Evolutionary conservation across 2,113 vertebrate species (phyloP).

Genomic region (Eudyptes chrysolophus): DNA sequence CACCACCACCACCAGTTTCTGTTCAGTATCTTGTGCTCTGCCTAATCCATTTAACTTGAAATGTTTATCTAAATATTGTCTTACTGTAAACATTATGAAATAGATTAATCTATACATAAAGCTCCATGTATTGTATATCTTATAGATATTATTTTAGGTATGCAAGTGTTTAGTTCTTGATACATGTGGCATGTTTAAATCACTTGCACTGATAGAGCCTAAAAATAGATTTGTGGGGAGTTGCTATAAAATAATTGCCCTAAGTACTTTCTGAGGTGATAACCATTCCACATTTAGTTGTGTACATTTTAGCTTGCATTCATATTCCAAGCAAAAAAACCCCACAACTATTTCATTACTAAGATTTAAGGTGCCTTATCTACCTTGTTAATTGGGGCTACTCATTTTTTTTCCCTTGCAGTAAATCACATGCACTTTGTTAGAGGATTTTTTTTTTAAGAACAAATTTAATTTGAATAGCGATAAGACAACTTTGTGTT

Average conservation of each 20-base stretch:
- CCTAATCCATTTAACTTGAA: slow-evolving; percentile 29
- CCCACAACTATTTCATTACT: neutral
- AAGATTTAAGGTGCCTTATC: slow-evolving; percentile 60
- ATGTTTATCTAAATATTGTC: slow-evolving; percentile 5
- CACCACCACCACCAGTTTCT: neutral
- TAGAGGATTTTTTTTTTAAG: neutral
- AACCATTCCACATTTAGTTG: neutral
- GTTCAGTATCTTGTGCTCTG: neutral
- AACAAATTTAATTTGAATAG: neutral
- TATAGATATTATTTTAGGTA: neutral
- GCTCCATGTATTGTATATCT: neutral
- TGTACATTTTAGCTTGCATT: slow-evolving; percentile 6
- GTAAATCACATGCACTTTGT: slow-evolving; percentile 31
- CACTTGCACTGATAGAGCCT: slow-evolving; percentile 11
- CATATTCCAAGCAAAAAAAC: neutral
- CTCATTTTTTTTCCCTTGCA: neutral
- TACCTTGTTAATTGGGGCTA: slow-evolving; percentile 19
- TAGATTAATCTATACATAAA: neutral
- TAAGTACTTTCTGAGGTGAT: slow-evolving; percentile 11
- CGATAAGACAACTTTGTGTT: neutral
- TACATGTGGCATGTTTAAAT: slow-evolving; percentile 38
- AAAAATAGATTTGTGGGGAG: slow-evolving; percentile 21
- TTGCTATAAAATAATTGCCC: slow-evolving; percentile 32
- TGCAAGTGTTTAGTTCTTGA: slow-evolving; percentile 12
- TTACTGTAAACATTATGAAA: neutral